These are phyloP conservation scores for Lasioglossum zephyrum DNA, from an alignment of 2,888 invertebrate species.

Conservation along the genomic window DNA sequence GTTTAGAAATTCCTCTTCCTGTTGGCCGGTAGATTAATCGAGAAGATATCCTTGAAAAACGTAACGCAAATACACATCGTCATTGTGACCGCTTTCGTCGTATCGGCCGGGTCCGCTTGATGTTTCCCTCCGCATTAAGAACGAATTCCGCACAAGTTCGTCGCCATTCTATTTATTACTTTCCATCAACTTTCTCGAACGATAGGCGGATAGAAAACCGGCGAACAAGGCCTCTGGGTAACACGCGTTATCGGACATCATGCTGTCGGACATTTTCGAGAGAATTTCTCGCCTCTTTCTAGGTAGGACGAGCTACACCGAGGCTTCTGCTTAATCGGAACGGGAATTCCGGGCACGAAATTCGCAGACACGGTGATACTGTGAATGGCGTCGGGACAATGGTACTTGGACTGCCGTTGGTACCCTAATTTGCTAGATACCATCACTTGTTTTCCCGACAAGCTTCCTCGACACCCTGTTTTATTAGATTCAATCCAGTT, in stretches of 20 bases:
- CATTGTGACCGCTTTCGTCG: conserved; percentile 39
- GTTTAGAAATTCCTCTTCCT: conserved; percentile 62
- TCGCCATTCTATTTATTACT: conserved; percentile 54
- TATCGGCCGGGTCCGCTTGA: conserved; percentile 3
- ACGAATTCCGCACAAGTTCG: conserved; percentile 45
- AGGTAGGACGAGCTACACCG: background rate
- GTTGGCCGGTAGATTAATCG: conserved; percentile 49
- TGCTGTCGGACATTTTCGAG: background rate
- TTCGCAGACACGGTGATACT: background rate
- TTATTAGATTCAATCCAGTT: no score
- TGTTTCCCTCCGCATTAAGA: conserved; percentile 26
- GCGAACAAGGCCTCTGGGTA: background rate
- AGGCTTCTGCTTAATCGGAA: background rate
- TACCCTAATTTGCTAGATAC: background rate
- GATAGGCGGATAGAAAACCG: background rate
- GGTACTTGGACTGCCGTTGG: background rate
- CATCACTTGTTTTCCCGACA: background rate
- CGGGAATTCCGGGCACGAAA: background rate
- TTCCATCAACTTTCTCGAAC: conserved; percentile 56
- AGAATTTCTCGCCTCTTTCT: background rate
- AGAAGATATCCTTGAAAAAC: conserved; percentile 38
- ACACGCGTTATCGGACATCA: conserved; percentile 16
- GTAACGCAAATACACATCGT: conserved; percentile 34
- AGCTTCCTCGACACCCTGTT: background rate
- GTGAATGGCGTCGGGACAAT: background rate